Evolutionary conservation across 2,888 invertebrate genomes (phyloP), one percentile per base, ranked within the genome.

Genomic region (Philereme transversata): DNA sequence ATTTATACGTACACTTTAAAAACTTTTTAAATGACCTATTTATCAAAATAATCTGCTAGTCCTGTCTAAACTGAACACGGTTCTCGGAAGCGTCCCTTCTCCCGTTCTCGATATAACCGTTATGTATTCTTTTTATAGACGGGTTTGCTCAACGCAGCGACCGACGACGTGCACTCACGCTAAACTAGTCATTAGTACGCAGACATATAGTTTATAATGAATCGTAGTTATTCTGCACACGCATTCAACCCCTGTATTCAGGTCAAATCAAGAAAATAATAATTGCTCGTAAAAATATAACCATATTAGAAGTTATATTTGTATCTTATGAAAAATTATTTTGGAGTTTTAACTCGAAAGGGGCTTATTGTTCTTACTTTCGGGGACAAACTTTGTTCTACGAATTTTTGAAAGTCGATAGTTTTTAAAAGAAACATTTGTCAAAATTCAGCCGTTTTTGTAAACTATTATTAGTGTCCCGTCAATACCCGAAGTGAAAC

Each of bases 61-160:
- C 34, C 54, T 50, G 22, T 61, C 65, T 67, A n/a, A 47, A 51
- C 57, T 60, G 54, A 56, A 56, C 52, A 48, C 52, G 60, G 70
- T 70, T 69, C 71, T 69, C 64, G 69, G 65, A 74, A 74, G 77
- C 81, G 80, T 82, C 84, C 84, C 81, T 74, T 71, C 70, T 72
- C 73, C 74, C 71, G 74, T 70, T 68, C 60, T 67, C 69, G 67
- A 69, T 72, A 71, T 80, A 85, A 83, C 83, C 78, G 83, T 82
- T 84, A 63, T 51, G 38, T 58, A 79, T 84, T 87, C 84, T 85
- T 83, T 80, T 81, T 83, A 83, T 84, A 86, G 82, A 79, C 76
- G 68, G 74, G 69, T 76, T 64, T 62, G 68, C 73, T 65, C 61
- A 61, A 70, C 69, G 65, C 71, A 65, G 62, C 54, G 55, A 35